Evolutionary conservation across 2,113 vertebrate genomes (phyloP).

Genomic region (Hemibagrus wyckioides): DNA sequence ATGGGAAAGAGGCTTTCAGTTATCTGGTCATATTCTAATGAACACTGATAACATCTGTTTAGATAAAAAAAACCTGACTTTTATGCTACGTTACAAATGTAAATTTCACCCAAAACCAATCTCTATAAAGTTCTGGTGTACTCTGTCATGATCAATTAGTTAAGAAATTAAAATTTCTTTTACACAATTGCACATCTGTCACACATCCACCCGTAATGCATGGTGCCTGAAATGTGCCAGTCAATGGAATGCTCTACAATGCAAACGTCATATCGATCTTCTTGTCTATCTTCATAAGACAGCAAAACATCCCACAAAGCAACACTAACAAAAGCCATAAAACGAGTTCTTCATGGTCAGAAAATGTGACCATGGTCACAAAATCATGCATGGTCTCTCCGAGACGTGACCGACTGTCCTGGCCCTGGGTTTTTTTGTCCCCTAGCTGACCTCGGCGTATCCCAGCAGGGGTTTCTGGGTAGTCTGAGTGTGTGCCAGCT

Average conservation of each 20-base stretch:
- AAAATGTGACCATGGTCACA: constrained; percentile 8
- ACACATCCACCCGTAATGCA: neutral
- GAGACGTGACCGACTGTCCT: constrained; percentile 4
- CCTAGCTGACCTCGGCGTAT: constrained; percentile 1
- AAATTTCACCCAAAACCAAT: neutral
- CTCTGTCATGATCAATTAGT: neutral
- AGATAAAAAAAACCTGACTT: neutral
- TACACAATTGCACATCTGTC: neutral
- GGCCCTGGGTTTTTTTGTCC: constrained; percentile 12
- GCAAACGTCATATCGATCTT: neutral
- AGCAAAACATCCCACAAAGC: neutral
- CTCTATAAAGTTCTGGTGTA: no score
- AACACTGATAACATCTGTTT: neutral
- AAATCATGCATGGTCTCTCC: neutral
- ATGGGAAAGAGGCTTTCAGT: neutral
- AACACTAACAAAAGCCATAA: neutral
- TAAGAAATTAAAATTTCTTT: no score
- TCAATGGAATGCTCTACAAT: neutral
- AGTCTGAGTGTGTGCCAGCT: constrained; percentile 26
- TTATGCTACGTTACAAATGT: neutral
- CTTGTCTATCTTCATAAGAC: neutral
- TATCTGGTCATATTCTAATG: neutral
- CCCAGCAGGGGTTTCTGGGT: constrained; percentile 16
- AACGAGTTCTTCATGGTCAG: neutral
- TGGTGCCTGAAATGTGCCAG: neutral